phyloP scores from a whole-genome alignment of 2,888 invertebrate genomes.

The Spialia ferax region DNA sequence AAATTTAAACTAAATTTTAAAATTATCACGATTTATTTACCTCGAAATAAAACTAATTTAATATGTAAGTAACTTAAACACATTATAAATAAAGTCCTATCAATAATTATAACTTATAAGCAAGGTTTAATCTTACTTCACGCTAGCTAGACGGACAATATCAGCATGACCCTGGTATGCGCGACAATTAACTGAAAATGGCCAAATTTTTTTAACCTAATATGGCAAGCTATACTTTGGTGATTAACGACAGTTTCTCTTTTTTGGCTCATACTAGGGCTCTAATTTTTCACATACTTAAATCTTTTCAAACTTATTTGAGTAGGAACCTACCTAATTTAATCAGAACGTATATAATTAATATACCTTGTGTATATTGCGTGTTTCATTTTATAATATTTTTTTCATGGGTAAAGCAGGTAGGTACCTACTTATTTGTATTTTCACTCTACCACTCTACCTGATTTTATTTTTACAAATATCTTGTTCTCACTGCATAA shows the following conservation, averaged over 20 bases:
- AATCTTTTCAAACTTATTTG: constrained; percentile 13
- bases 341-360: too few relatives aligned
- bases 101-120: not conserved
- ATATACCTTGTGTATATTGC: not conserved
- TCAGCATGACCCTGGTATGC: constrained; percentile 11
- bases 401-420: too few relatives aligned
- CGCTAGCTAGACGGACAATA: constrained; percentile 18
- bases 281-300: constrained; percentile 37
- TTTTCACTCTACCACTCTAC: constrained; percentile 64
- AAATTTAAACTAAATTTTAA: not conserved
- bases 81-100: not conserved
- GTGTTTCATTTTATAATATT: not conserved
- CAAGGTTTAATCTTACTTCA: constrained; percentile 1
- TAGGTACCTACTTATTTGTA: not conserved
- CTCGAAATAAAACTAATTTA: not conserved
- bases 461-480: constrained; percentile 76
- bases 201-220: constrained; percentile 70
- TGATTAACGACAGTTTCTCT: constrained; percentile 64
- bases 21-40: not conserved
- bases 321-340: too few relatives aligned
- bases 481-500: constrained; percentile 69
- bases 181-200: constrained; percentile 53
- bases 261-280: constrained; percentile 61
- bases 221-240: constrained; percentile 86
- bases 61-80: not conserved